Conservation (phyloP, 2,113 vertebrate species). For the Dascyllus trimaculatus region DNA sequence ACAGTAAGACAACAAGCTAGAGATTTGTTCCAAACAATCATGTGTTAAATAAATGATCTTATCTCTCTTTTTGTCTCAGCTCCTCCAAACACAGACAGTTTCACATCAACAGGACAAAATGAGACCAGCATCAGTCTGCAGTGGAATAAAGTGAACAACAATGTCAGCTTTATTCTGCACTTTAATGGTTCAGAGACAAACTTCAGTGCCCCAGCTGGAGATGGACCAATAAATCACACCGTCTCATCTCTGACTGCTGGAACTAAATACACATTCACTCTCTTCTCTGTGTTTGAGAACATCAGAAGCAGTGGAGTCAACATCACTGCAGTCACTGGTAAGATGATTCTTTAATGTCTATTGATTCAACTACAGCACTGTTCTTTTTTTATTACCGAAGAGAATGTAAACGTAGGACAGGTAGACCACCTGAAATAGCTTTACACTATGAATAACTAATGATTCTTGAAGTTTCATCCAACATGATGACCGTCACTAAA, state of each 20-base stretch:
- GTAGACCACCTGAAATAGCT: no score
- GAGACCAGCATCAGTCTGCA: slow-evolving; percentile 33
- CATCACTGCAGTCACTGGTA: slow-evolving; percentile 7
- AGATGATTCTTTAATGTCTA: no score
- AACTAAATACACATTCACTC: slow-evolving; percentile 31
- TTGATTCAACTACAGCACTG: no score
- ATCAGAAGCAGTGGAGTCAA: slow-evolving; percentile 9
- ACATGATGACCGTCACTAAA: no score
- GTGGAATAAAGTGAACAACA: background rate
- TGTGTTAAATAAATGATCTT: no score
- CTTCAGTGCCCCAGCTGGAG: background rate
- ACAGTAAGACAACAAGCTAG: no score
- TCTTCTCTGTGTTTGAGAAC: slow-evolving; percentile 24
- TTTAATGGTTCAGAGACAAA: slow-evolving; percentile 20
- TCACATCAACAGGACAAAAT: background rate
- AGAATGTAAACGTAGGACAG: no score
- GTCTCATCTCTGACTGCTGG: slow-evolving; percentile 13
- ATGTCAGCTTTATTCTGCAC: background rate
- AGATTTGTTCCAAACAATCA: no score
- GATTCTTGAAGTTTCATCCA: no score
- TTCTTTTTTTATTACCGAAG: no score
- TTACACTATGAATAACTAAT: no score
- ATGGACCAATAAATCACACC: slow-evolving; percentile 9
- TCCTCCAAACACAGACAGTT: background rate
- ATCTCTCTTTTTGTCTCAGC: background rate